These are phyloP conservation scores for Sylvia borin DNA, from an alignment of 2,797 vertebrate species.

Conservation along the genomic window DNA sequence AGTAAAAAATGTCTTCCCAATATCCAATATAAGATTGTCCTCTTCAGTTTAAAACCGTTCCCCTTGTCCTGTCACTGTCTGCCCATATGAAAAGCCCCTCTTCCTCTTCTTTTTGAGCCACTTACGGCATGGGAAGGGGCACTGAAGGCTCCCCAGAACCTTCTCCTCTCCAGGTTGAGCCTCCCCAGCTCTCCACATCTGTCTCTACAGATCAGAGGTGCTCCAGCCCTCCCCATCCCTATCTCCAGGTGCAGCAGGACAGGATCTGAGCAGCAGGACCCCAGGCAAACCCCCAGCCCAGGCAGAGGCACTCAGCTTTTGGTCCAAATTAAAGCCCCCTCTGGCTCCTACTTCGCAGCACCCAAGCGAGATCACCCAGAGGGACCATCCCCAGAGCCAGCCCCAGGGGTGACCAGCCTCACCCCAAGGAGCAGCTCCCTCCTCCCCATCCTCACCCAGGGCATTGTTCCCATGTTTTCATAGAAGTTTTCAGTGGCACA, in stretches of 20 bases:
- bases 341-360: not conserved
- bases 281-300: not conserved
- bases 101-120: not conserved
- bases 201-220: not conserved
- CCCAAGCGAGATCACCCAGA: not conserved
- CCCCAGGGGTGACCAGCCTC: not conserved
- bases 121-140: not conserved
- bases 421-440: not conserved
- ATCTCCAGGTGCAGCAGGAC: not conserved
- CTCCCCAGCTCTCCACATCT: not conserved
- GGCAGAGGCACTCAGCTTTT: not conserved
- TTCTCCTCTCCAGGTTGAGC: not conserved
- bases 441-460: not conserved
- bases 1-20: not conserved
- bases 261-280: not conserved
- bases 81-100: not conserved
- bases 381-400: not conserved
- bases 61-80: not conserved
- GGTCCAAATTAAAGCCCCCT: not conserved
- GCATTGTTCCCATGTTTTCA: accelerated
- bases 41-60: not conserved
- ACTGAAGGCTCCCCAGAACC: not conserved
- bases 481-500: not conserved
- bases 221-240: not conserved
- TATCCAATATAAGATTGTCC: not conserved